Conservation (phyloP, 2,797 vertebrate species). For the Diplodus sargus region DNA sequence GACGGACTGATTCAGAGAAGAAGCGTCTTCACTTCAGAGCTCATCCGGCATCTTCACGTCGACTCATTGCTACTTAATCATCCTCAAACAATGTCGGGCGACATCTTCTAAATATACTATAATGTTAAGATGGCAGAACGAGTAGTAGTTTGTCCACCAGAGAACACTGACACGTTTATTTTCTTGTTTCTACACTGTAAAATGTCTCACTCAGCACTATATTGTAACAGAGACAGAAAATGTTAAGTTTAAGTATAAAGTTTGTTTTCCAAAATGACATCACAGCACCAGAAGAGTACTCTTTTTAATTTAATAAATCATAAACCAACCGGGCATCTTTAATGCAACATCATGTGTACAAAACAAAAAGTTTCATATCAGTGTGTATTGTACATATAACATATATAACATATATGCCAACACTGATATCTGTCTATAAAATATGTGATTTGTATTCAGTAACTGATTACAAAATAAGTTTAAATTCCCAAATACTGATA, state of each 20-base stretch:
- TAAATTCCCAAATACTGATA: neutral
- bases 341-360: too few relatives aligned
- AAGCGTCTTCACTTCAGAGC: neutral
- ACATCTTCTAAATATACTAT: neutral
- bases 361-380: too few relatives aligned
- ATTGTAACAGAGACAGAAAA: neutral
- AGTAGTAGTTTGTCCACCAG: conserved; percentile 3
- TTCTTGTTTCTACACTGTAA: too few relatives aligned
- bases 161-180: neutral
- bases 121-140: neutral
- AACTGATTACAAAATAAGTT: neutral
- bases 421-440: too few relatives aligned
- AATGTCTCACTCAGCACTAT: neutral
- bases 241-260: neutral
- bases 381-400: too few relatives aligned
- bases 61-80: neutral
- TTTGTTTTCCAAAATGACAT: too few relatives aligned
- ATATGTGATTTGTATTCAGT: too few relatives aligned
- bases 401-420: too few relatives aligned
- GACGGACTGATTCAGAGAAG: neutral
- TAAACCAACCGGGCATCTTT: too few relatives aligned
- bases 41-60: neutral
- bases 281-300: too few relatives aligned
- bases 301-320: too few relatives aligned
- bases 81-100: neutral